Evolutionary conservation across 2,888 invertebrate species (phyloP).

Genomic region (Odontocolon sp.): DNA sequence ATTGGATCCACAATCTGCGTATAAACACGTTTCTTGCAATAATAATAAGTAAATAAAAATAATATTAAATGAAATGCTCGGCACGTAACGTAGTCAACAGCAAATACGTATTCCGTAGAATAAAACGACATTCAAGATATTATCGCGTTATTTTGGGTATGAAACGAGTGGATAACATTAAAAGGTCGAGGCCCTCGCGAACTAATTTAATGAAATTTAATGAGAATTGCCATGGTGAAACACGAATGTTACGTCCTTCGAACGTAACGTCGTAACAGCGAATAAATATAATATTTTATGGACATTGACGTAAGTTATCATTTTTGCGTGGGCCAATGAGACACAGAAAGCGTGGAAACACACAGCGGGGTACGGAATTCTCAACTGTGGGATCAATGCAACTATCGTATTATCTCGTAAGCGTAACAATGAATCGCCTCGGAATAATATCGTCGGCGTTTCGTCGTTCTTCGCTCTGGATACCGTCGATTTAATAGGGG

Average conservation of each 20-base stretch:
- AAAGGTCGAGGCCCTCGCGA: neutral
- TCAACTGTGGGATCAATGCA: slow-evolving; percentile 39
- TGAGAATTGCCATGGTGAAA: slow-evolving; percentile 6
- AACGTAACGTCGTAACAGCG: no score
- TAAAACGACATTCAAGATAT: no score
- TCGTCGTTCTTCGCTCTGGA: slow-evolving; percentile 3
- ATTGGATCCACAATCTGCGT: slow-evolving; percentile 36
- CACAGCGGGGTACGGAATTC: slow-evolving; percentile 58
- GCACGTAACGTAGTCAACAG: slow-evolving; percentile 34
- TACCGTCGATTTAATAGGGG: neutral
- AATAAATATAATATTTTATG: no score
- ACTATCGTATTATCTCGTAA: slow-evolving; percentile 36
- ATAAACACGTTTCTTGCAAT: slow-evolving; percentile 20
- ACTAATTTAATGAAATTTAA: neutral
- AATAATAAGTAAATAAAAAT: neutral
- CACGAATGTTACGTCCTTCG: no score
- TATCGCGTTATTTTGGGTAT: slow-evolving; percentile 10
- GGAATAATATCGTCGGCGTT: neutral
- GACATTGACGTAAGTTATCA: slow-evolving; percentile 31
- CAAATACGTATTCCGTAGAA: slow-evolving; percentile 2
- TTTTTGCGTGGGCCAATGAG: slow-evolving; percentile 5
- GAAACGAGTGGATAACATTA: neutral
- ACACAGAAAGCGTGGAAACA: slow-evolving; percentile 59
- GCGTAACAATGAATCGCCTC: slow-evolving; percentile 6
- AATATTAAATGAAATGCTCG: slow-evolving; percentile 35